Base-by-base conservation (phyloP, 1,140 invertebrate genomes). In the Formica exsecta region DNA sequence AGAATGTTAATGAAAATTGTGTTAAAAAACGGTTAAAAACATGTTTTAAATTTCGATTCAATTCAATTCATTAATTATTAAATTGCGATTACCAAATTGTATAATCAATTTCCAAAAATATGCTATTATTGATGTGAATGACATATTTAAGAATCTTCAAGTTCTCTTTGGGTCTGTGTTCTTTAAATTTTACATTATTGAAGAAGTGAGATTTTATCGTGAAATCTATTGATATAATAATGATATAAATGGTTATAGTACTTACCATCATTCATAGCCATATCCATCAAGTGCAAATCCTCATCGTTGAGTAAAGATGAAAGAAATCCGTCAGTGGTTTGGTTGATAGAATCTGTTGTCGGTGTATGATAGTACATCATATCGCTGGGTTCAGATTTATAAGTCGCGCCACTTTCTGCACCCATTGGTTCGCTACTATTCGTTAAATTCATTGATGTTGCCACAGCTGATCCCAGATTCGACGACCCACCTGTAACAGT, bases 291-390 rank as follows among this genome's bases (percentile, higher is more conserved):
- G 89, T 98, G 98, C 32, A 98, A 94, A 93, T 98, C 98, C 90
- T 98, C 98, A 88, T 98, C 98, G 90, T 98, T 98, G 51, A 98
- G 96, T 89, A 98, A 97, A 0, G 98, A 98, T 85, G 98, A 98
- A 29, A 98, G 96, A 92, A 98, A 98, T 44, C 97, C 98, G 91
- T 98, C 98, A 16, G 97, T 96, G 29, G 97, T 97, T 90, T 97
- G 97, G 94, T 97, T 96, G 93, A 97, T 95, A 3, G 93, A 95
- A 93, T 97, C 96, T 89, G 96, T 94, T 59, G 96, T 95, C 29
- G 95, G 95, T 93, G 97, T 96, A 93, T 97, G 96, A 91, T 97
- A 97, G 92, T 97, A 97, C 90, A 97, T 94, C 91, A 96, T 96
- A 73, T 97, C 97, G 79, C 95, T 96, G 9, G 95, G 94, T 75